Evolutionary conservation across 2,797 vertebrate species (phyloP), one percentile per base, ranked within the genome.

Genomic region (Microchirus variegatus): DNA sequence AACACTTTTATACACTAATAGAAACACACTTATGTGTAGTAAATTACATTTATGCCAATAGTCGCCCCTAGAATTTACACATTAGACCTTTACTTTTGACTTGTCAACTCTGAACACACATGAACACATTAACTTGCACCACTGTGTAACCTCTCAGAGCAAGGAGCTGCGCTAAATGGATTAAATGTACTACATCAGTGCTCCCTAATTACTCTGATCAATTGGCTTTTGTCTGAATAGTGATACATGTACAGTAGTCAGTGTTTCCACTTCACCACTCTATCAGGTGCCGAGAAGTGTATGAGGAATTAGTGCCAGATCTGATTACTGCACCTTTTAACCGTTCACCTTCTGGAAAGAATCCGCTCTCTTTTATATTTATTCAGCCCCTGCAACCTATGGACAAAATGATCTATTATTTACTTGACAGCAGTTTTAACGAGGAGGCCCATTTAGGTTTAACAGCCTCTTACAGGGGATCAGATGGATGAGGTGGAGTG

Each of bases 401-500:
- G 75, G 84, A 87, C 85, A 71, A 83, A 74, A 81, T 60, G 67
- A 81, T 75, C 56, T 70, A 67, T 82, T 78, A 84, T 87, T 88
- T 85, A 80, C 75, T 77, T 79, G 74, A 86, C 77, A 79, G 44
- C 67, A 13, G 63, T 78, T 86, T 87, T 78, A 83, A 85, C 57
- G 77, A 80, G 70, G 50, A 42, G 65, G 51, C 68, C 64, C 75
- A 71, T 90, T 85, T 81, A 72, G 75, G 44, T 84, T 90, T 87
- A 84, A 86, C 74, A 80, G 59, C 73, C 83, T 87, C 88, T 84
- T 84, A 85, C 50, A 56, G 77, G 46, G 81, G 75, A 85, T 91
- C 85, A 80, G 85, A 81, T 84, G 74, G 79, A 84, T 70, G 53
- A 67, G 81, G 49, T 87, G 70, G 70, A 78, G 84, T 76, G 82